phyloP scores from a whole-genome alignment of 92 coral and sea anemone genomes.

The Pocillopora meandrina region DNA sequence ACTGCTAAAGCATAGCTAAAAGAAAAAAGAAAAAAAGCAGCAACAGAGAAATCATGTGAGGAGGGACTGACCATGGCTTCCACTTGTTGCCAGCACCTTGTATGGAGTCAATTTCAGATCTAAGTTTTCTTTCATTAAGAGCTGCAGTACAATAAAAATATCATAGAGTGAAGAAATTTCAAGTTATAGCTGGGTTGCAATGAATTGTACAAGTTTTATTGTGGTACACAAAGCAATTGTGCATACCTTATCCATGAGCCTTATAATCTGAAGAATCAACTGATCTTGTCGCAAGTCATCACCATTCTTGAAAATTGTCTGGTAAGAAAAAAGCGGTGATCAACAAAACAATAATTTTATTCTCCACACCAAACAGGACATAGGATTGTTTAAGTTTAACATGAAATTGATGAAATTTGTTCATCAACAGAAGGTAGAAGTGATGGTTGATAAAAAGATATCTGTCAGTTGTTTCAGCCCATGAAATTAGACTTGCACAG shows the following conservation, averaged over 20 bases:
- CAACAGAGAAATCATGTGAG: background rate
- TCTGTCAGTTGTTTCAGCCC: too few species aligned
- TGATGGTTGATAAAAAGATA: too few species aligned
- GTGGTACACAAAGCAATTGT: too few species aligned
- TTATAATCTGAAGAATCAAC: conserved; percentile 87
- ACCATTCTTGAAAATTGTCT: conserved; percentile 95
- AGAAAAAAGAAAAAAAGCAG: background rate
- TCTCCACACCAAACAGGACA: background rate
- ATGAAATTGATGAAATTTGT: too few species aligned
- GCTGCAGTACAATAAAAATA: conserved; percentile 37
- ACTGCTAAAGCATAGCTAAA: too few species aligned
- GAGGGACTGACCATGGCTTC: conserved; percentile 72
- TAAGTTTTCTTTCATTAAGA: conserved; percentile 96
- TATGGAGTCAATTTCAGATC: conserved; percentile 96
- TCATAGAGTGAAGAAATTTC: too few species aligned
- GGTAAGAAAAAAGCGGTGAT: background rate
- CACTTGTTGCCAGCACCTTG: conserved; percentile 95
- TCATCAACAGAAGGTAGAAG: too few species aligned
- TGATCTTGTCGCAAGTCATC: conserved; percentile 98
- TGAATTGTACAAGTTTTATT: too few species aligned
- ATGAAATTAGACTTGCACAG: too few species aligned
- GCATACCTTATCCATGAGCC: conserved; percentile 94
- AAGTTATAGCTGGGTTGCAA: too few species aligned
- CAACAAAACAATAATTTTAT: background rate
- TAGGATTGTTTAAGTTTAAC: background rate